Conservation (phyloP, 1,140 invertebrate genomes). For the Pseudomyrmex dendroicus region DNA sequence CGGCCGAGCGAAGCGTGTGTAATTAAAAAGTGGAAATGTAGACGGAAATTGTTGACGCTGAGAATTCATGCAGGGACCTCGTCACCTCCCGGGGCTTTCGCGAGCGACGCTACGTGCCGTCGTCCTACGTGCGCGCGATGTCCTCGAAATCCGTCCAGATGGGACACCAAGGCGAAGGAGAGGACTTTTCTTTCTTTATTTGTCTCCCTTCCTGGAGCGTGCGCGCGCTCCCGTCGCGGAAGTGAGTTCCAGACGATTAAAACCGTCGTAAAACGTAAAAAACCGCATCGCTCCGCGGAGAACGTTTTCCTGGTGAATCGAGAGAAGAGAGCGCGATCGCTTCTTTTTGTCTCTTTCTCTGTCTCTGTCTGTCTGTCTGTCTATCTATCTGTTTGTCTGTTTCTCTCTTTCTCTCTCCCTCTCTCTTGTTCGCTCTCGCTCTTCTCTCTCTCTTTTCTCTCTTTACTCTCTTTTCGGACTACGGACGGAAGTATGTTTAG, state of each 20-base stretch:
- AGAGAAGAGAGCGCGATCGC: no score
- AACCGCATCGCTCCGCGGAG: conserved; percentile 27
- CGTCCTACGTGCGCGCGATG: background rate
- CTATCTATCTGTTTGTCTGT: background rate
- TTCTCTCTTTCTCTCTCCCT: background rate
- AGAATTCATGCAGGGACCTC: conserved; percentile 65
- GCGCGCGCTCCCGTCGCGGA: background rate
- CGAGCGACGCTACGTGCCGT: conserved; percentile 23
- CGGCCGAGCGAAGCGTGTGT: conserved; percentile 57
- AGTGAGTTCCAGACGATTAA: conserved; percentile 57
- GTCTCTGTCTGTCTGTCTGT: background rate
- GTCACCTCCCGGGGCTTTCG: conserved; percentile 40
- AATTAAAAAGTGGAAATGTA: conserved; percentile 78
- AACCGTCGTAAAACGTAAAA: conserved; percentile 54
- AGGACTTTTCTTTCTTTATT: conserved; percentile 36
- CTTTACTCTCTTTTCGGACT: no score
- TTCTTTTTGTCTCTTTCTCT: background rate
- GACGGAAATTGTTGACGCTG: conserved; percentile 77
- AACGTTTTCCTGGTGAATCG: conserved; percentile 13
- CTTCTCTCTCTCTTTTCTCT: no score
- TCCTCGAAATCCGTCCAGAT: conserved; percentile 40
- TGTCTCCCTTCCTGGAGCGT: background rate
- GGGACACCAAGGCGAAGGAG: conserved; percentile 1
- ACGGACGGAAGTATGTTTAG: conserved; percentile 17
- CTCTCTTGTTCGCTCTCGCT: background rate